Conservation (phyloP, 2,797 vertebrate genomes). For the Scomberomorus guttatus region DNA sequence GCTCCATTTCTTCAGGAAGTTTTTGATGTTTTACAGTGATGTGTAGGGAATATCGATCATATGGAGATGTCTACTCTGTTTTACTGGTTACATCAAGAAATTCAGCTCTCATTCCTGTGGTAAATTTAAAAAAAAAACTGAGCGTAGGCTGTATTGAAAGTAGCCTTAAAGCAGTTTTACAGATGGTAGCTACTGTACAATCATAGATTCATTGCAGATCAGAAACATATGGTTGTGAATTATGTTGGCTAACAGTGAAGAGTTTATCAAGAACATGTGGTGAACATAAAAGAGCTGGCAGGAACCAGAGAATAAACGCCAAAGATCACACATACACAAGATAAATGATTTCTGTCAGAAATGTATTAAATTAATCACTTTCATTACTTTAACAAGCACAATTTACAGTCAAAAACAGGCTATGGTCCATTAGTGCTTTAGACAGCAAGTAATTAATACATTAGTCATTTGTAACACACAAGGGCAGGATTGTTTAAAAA, state of each 20-base stretch:
- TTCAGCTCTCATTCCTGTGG: too few relatives aligned
- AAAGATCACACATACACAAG: slow-evolving; percentile 62
- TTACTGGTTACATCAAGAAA: background rate
- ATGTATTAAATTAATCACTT: slow-evolving; percentile 91
- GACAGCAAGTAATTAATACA: slow-evolving; percentile 85
- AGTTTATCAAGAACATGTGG: background rate
- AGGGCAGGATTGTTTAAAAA: slow-evolving; percentile 76
- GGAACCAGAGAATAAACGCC: background rate
- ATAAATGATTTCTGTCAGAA: slow-evolving; percentile 80
- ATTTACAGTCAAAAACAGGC: slow-evolving; percentile 88
- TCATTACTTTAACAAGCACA: slow-evolving; percentile 88
- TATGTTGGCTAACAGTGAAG: background rate
- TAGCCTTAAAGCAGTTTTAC: background rate
- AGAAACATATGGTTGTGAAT: background rate
- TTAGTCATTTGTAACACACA: slow-evolving; percentile 77
- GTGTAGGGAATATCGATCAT: background rate
- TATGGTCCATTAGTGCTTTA: slow-evolving; percentile 88
- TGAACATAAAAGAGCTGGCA: background rate
- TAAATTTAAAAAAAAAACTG: too few relatives aligned
- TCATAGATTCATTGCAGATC: background rate
- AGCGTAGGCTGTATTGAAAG: background rate
- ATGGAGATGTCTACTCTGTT: too few relatives aligned
- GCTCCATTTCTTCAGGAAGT: too few relatives aligned
- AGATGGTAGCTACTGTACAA: background rate
- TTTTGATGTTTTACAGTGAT: background rate